Conservation (phyloP, 2,888 invertebrate genomes). For the Rhodophaea formosa region DNA sequence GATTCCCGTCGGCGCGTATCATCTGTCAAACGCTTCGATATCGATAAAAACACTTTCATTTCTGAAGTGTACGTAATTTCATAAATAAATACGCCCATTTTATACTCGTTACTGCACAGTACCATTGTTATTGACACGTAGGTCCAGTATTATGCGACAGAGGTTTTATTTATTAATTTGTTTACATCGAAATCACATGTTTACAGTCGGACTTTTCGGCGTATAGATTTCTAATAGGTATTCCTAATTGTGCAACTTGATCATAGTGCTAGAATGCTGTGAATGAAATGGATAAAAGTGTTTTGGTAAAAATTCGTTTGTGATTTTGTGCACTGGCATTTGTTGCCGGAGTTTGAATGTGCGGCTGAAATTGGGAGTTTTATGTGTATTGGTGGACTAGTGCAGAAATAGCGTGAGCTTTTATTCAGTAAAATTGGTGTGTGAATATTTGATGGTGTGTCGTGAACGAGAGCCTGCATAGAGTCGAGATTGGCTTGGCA, state of each 20-base stretch:
- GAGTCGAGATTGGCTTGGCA: constrained; percentile 68
- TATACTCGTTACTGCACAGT: constrained; percentile 3
- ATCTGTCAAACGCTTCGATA: constrained; percentile 68
- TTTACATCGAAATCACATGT: constrained; percentile 70
- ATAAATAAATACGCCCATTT: constrained; percentile 17
- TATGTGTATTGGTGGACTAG: constrained; percentile 23
- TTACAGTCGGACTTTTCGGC: constrained; percentile 44
- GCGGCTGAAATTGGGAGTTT: constrained; percentile 18
- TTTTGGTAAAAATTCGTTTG: constrained; percentile 2
- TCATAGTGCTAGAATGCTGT: neutral
- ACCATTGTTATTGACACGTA: constrained; percentile 28
- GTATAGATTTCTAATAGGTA: constrained; percentile 19
- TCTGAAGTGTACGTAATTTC: constrained; percentile 61
- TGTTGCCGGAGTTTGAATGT: neutral
- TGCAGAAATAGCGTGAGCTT: constrained; percentile 42
- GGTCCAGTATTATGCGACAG: neutral
- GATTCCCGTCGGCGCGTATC: constrained; percentile 49
- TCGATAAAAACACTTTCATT: constrained; percentile 56
- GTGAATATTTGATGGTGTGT: constrained; percentile 78
- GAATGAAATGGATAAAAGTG: constrained; percentile 1
- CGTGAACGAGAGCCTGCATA: constrained; percentile 66
- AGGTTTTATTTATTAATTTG: constrained; percentile 44
- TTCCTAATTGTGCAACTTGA: neutral
- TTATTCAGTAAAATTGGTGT: constrained; percentile 68
- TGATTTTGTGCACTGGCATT: constrained; percentile 3